A percentile compares a stretch with the other conserved stretches of the same genome.
phyloP scores from a whole-genome alignment of 2,113 vertebrate genomes.

The Ceuthmochares aereus region DNA sequence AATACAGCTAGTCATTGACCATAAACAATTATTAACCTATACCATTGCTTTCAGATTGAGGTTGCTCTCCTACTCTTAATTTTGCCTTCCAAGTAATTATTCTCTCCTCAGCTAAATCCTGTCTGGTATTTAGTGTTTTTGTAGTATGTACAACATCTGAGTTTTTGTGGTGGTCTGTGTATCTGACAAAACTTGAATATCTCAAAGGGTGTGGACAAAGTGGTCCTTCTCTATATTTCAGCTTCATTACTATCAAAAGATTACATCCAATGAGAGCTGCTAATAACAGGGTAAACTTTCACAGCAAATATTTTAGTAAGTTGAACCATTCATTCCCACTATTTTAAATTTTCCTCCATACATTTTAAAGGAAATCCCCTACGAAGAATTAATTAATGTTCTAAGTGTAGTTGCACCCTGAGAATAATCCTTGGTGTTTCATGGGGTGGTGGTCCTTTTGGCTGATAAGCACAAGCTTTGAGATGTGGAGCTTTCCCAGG shows the following conservation, averaged over 20 bases:
- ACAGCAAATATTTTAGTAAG: not conserved
- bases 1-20: not conserved
- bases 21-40: not conserved
- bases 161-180: not conserved
- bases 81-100: not conserved
- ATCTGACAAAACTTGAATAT: not conserved
- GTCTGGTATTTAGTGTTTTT: not conserved
- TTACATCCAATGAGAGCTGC: not conserved
- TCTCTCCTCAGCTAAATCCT: not conserved
- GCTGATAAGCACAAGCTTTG: not conserved
- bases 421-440: not conserved
- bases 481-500: not conserved
- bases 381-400: not conserved
- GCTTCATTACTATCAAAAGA: not conserved
- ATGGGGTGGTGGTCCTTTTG: not conserved
- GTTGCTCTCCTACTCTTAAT: not conserved
- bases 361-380: not conserved
- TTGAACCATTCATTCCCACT: not conserved
- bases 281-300: not conserved
- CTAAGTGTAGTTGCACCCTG: not conserved
- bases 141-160: not conserved
- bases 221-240: not conserved
- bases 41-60: not conserved
- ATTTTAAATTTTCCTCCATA: not conserved
- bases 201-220: not conserved